Percentiles rank a stretch among this genome's conserved stretches.
phyloP scores from a whole-genome alignment of 2,797 vertebrate genomes.

The Margarornis squamiger region DNA sequence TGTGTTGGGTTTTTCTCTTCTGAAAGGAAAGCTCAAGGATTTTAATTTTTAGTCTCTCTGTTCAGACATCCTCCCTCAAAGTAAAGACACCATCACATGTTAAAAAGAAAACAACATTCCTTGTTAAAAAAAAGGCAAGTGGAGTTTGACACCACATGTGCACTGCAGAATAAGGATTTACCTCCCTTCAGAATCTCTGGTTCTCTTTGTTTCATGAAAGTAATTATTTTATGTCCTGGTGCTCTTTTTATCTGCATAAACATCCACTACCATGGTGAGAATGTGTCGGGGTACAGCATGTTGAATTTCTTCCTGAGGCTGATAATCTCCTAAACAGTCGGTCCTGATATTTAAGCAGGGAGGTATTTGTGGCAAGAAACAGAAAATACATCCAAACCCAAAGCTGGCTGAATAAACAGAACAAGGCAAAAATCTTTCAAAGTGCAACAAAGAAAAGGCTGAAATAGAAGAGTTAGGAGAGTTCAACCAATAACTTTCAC shows the following conservation, averaged over 20 bases:
- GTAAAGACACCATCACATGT: neutral
- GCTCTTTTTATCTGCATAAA: neutral
- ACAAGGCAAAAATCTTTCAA: neutral
- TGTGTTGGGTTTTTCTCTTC: neutral
- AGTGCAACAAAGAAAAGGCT: neutral
- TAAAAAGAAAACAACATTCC: neutral
- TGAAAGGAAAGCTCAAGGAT: neutral
- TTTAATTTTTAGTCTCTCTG: neutral
- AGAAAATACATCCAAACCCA: neutral
- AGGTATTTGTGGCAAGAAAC: neutral
- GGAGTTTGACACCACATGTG: neutral
- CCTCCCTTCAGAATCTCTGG: neutral
- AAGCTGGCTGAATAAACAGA: constrained; percentile 6
- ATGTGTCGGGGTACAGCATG: neutral
- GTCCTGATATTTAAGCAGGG: neutral
- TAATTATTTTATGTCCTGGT: neutral
- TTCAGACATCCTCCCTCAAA: neutral
- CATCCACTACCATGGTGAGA: neutral
- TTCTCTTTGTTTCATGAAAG: neutral
- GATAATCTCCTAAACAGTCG: neutral
- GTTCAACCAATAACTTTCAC: neutral
- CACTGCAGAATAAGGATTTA: neutral
- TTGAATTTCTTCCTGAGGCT: neutral
- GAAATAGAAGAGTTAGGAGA: neutral
- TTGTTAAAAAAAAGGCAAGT: neutral